Evolutionary conservation across 1,140 invertebrate genomes (phyloP), one percentile per base, ranked within the genome.

Genomic region (Lamellibrachia luymesi): DNA sequence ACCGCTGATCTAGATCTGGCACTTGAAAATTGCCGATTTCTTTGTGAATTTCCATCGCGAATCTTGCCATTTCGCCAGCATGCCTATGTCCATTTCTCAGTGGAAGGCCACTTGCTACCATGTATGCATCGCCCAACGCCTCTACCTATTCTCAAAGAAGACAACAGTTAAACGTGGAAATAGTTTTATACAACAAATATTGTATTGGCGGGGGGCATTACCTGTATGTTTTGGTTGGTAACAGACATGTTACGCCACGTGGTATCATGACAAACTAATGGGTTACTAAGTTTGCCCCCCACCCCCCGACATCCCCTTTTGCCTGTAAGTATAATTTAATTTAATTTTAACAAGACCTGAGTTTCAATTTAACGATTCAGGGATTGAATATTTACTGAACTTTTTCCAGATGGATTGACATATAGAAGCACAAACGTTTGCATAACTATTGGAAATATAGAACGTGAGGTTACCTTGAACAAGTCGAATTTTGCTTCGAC

Each of bases 1-100:
- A 80, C 2, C 64, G 64, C 2, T 80, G 64, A 80, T 80, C 64
- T 22, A 80, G 17, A 80, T 80, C 64, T 1, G 64, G 64, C 25
- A 80, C 64, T 4, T 80, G 64, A 17, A 80, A 80, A 80, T 80
- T 80, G 64, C 97, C 97, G 4, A 99, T 98, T 0, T 98, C 98
- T 94, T 98, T 97, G 2, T 99, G 96, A 2, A 99, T 97, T 6
- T 98, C 97, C 22, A 99, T 96, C 4, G 98, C 97, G 98, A 99
- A 98, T 38, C 98, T 97, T 6, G 97, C 98, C 93, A 98, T 97
- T 96, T 98, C 98, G 0, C 97, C 97, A 0, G 98, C 98, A 96
- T 98, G 98, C 94, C 97, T 97, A 93, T 98, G 97, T 27, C 98
- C 98, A 92, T 96, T 96, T 56, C 94, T 94, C 91, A 95, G 95